Conservation (phyloP, 2,113 vertebrate genomes). For the Callipepla squamata region DNA sequence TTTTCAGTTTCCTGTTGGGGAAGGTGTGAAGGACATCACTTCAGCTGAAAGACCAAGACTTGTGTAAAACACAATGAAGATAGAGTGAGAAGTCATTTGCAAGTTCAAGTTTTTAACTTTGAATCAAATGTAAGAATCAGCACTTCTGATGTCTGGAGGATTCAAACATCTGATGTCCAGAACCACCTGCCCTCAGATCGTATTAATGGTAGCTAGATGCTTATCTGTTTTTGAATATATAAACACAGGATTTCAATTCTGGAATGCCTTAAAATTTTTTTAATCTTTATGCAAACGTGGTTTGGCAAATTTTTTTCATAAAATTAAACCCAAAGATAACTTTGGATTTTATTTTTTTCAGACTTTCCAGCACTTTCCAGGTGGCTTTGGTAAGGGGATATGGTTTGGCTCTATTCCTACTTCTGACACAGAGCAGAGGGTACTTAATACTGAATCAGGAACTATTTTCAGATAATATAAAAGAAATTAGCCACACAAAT, state of each 20-base stretch:
- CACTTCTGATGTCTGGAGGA: neutral
- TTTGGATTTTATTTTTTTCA: neutral
- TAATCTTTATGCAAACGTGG: neutral
- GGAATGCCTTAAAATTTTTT: neutral
- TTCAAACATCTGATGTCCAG: neutral
- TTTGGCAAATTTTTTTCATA: neutral
- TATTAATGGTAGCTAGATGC: neutral
- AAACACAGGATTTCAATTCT: neutral
- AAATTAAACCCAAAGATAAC: neutral
- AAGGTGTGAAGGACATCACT: neutral
- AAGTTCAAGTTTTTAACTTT: neutral
- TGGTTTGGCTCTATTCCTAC: neutral
- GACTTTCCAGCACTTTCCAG: neutral
- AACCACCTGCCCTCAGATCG: neutral
- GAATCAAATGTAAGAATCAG: neutral
- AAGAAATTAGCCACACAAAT: neutral
- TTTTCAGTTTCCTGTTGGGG: neutral
- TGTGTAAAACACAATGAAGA: neutral
- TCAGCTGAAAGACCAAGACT: neutral
- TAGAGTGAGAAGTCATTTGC: neutral
- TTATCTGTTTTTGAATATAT: neutral
- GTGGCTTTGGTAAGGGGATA: neutral
- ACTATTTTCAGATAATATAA: slow-evolving; percentile 1
- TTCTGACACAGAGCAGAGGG: slow-evolving; percentile 1
- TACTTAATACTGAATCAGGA: neutral